Conservation (phyloP, 2,888 invertebrate genomes). For the Antheraea yamamai region DNA sequence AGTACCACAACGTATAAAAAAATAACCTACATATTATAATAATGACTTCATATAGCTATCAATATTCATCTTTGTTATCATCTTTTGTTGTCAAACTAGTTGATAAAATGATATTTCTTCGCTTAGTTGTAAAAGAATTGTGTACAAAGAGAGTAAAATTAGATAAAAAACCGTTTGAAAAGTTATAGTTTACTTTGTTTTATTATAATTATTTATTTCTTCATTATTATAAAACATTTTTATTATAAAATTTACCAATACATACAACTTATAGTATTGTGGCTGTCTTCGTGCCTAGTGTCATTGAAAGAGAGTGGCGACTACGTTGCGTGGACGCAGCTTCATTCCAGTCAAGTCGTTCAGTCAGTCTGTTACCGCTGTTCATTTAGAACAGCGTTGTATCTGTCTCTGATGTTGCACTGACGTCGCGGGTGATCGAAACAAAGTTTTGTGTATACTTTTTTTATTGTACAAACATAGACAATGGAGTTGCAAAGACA, state of each 20-base stretch:
- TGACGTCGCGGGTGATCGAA: constrained; percentile 25
- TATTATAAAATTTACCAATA: not conserved
- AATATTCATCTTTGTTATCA: not conserved
- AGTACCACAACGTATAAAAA: not conserved
- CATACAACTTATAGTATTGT: not conserved
- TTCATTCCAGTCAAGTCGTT: not conserved
- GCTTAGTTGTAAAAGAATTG: not conserved
- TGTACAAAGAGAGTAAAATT: not conserved
- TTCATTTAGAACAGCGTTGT: constrained; percentile 19
- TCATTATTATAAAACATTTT: not conserved
- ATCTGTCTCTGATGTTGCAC: constrained; percentile 1
- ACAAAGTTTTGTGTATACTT: constrained; percentile 18
- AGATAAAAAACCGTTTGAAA: not conserved
- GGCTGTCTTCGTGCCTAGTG: not conserved
- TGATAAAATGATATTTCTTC: not conserved
- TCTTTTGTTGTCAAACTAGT: not conserved
- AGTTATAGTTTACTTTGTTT: not conserved
- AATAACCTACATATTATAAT: not conserved
- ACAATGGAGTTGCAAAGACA: constrained; percentile 55
- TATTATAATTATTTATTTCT: not conserved
- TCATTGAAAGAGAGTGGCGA: constrained; percentile 14
- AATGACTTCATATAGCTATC: not conserved
- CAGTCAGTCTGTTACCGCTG: constrained; percentile 20
- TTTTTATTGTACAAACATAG: constrained; percentile 14
- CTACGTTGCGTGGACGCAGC: constrained; percentile 22